Evolutionary conservation across 2,797 vertebrate species (phyloP), one percentile per base, ranked within the genome.

Genomic region (Basileuterus tristriatus): DNA sequence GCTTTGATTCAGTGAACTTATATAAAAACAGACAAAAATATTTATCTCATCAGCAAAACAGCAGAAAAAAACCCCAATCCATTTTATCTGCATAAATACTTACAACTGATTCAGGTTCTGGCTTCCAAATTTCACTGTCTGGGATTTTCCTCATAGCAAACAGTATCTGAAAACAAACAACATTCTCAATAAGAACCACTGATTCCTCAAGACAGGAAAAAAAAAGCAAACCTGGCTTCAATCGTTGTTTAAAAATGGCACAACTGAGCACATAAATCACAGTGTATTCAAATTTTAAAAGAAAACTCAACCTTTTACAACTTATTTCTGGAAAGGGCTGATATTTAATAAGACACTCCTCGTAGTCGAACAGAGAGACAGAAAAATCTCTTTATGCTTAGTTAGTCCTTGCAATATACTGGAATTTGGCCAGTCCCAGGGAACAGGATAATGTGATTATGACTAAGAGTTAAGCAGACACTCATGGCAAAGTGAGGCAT

Each of bases 51-150:
- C 22, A 59, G 26, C 19, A 67, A 78, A 71, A 80, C 21, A 26
- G 15, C 36, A 83, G 27, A 1, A 24, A 60, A 86, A 64, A 17
- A 0, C 0, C 8, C 13, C n/a, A 70, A 30, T 15, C 12, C 8
- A 34, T 58, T 90, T 63, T 60, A 80, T 69, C 52, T 72, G 56
- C 52, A 79, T 79, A 68, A 96, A 87, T 75, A 97, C 98, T 97
- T 98, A 99, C 99, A 97, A 89, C 0, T 62, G 98, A 98, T 77
- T 98, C 98, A 34, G 99, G 98, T 96, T 99, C 99, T 68, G 97
- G 24, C 89, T 98, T 98, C 98, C 98, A 99, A 92, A 99, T 98
- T 97, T 99, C 98, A 98, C 94, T 98, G 72, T 98, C 97, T 91
- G 98, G 97, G 92, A 99, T 98, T 96, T 98, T 99, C 43, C 98